phyloP scores from a whole-genome alignment of 2,888 invertebrate genomes.

The Drosophila lutescens region DNA sequence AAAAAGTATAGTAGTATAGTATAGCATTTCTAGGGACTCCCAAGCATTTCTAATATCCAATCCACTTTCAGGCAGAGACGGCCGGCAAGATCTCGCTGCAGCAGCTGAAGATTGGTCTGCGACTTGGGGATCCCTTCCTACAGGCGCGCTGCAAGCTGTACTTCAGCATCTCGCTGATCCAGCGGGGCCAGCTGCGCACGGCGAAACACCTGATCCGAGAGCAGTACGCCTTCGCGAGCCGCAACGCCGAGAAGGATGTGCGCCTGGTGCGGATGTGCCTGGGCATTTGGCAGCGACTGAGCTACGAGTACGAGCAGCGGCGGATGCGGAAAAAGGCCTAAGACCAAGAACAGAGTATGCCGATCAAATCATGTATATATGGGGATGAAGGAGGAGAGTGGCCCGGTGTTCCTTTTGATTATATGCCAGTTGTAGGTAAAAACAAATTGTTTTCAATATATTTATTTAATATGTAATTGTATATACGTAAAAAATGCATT shows the following conservation, averaged over 20 bases:
- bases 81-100: slow-evolving; percentile 94
- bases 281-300: slow-evolving; percentile 94
- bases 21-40: too few species aligned
- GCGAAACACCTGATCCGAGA: slow-evolving; percentile 87
- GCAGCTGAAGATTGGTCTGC: slow-evolving; percentile 92
- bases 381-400: neutral
- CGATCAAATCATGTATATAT: neutral
- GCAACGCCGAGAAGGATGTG: slow-evolving; percentile 85
- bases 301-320: slow-evolving; percentile 82
- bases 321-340: slow-evolving; percentile 7
- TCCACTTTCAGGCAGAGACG: slow-evolving; percentile 88
- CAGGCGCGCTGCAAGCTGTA: slow-evolving; percentile 94
- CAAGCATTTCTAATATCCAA: neutral
- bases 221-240: slow-evolving; percentile 85
- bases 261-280: slow-evolving; percentile 92
- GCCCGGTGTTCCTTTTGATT: slow-evolving; percentile 11
- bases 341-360: neutral
- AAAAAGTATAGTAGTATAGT: too few species aligned
- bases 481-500: slow-evolving; percentile 63
- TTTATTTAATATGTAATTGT: slow-evolving; percentile 52
- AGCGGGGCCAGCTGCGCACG: slow-evolving; percentile 88
- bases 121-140: slow-evolving; percentile 92
- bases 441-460: slow-evolving; percentile 47
- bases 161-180: slow-evolving; percentile 94
- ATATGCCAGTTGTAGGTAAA: slow-evolving; percentile 27